phyloP scores from a whole-genome alignment of 64 coral and sea anemone species.

The Cladopsammia gracilis region DNA sequence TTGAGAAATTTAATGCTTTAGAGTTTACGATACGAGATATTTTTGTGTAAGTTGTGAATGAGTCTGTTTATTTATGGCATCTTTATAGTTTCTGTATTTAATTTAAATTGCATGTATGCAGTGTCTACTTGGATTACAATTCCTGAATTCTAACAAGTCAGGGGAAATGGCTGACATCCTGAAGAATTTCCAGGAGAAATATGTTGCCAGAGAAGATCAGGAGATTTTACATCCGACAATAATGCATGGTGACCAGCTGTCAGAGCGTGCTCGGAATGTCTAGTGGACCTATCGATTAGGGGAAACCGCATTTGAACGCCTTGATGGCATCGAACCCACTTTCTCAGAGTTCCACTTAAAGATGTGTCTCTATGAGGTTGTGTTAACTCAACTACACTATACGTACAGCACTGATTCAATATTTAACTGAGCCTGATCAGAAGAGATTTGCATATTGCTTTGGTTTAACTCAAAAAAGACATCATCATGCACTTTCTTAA shows the following conservation, averaged over 20 bases:
- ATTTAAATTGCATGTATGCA: neutral
- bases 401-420: no score
- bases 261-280: slow-evolving; percentile 45
- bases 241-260: slow-evolving; percentile 53
- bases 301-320: neutral
- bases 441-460: no score
- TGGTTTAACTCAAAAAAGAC: no score
- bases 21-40: no score
- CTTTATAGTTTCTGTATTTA: no score
- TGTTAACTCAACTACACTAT: no score
- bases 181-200: slow-evolving; percentile 1
- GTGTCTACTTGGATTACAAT: slow-evolving; percentile 21
- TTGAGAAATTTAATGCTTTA: no score
- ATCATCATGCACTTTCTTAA: no score
- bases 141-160: slow-evolving; percentile 39
- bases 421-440: no score
- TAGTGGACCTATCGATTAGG: neutral
- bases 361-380: slow-evolving; percentile 8
- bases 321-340: slow-evolving; percentile 33
- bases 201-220: slow-evolving; percentile 13
- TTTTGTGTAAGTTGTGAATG: no score
- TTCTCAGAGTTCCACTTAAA: slow-evolving; percentile 24
- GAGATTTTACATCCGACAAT: slow-evolving; percentile 31
- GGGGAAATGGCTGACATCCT: slow-evolving; percentile 47
- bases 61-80: no score